Evolutionary conservation across 2,888 invertebrate species (phyloP).

Genomic region (Eristalis intricaria): DNA sequence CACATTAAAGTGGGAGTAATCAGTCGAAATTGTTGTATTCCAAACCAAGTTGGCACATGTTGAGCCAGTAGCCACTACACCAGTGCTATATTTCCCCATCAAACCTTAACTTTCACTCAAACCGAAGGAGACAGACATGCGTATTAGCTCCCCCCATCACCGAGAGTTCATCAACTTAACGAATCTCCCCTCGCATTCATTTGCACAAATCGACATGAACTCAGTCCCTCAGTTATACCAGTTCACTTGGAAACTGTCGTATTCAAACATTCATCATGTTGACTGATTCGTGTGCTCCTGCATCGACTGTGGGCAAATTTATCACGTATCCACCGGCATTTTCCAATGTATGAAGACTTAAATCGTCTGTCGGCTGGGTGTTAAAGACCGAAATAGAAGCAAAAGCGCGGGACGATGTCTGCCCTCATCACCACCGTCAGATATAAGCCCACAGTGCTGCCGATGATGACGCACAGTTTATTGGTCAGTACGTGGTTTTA

Average conservation of each 20-base stretch:
- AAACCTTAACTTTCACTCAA: not conserved
- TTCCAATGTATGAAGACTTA: not conserved
- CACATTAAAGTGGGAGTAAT: too few relatives aligned
- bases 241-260: not conserved
- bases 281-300: not conserved
- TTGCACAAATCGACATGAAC: too few relatives aligned
- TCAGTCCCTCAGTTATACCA: not conserved
- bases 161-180: conserved; percentile 2
- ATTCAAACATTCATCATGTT: not conserved
- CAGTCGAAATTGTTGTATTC: not conserved
- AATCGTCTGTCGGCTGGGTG: not conserved
- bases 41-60: not conserved
- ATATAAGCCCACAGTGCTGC: not conserved
- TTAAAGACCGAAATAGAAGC: not conserved
- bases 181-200: not conserved
- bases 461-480: not conserved
- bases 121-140: conserved; percentile 2
- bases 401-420: not conserved
- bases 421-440: not conserved
- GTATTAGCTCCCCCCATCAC: not conserved
- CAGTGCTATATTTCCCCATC: not conserved
- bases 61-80: not conserved
- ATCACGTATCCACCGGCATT: not conserved
- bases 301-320: not conserved
- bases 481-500: not conserved